Percentiles rank a stretch among this genome's conserved stretches.
These are phyloP conservation scores for Sebastes matsubarae DNA, from an alignment of 2,797 vertebrate species.

Conservation along the genomic window DNA sequence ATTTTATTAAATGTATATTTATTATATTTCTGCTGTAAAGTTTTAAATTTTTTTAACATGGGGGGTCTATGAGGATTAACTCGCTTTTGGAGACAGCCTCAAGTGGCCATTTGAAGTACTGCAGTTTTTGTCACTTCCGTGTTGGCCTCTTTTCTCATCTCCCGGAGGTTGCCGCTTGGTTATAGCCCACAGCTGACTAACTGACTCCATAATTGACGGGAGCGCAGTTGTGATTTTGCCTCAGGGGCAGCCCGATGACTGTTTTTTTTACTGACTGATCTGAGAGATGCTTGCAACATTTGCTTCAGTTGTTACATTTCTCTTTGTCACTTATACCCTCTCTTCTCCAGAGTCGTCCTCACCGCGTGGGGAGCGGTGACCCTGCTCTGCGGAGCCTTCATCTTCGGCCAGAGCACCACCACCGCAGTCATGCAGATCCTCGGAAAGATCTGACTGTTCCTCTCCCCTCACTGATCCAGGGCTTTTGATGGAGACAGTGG, in stretches of 20 bases:
- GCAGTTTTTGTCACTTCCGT: too few species aligned
- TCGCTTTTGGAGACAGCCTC: too few species aligned
- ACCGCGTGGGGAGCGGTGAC: constrained; percentile 89
- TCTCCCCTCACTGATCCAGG: background rate
- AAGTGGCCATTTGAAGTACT: too few species aligned
- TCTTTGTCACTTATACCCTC: background rate
- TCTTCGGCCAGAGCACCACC: constrained; percentile 94
- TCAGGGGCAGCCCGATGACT: background rate
- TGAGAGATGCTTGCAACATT: background rate
- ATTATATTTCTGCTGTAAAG: too few species aligned
- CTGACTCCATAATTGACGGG: background rate
- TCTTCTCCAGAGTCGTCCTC: constrained; percentile 81
- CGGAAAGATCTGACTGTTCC: constrained; percentile 68
- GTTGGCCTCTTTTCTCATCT: too few species aligned
- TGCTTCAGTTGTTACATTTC: background rate
- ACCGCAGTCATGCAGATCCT: constrained; percentile 86
- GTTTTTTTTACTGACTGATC: background rate
- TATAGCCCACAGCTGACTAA: background rate
- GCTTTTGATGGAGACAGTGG: background rate
- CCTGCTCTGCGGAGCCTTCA: constrained; percentile 88
- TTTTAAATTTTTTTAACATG: too few species aligned
- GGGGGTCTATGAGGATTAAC: too few species aligned
- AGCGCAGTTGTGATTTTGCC: background rate
- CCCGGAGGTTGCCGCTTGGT: too few species aligned
- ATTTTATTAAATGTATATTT: too few species aligned